Evolutionary conservation across 2,797 vertebrate genomes (phyloP), one percentile per base, ranked within the genome.

Genomic region (Ctenochaetus hawaiiensis): DNA sequence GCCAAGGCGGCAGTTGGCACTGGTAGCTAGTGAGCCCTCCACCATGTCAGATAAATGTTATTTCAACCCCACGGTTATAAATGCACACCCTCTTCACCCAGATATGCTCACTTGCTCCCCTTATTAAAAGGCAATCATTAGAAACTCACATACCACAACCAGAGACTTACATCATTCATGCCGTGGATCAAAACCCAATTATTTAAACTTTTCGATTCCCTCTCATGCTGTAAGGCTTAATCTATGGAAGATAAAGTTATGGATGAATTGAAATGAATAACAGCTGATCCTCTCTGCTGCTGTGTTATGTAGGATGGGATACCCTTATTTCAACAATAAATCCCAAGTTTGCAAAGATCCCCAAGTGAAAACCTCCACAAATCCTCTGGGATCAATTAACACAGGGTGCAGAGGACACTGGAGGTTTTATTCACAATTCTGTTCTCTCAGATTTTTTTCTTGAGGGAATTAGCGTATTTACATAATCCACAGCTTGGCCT

Each of bases 341-440:
- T 76, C 68, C 52, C 48, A 52, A 68, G 30, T 43, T 66, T 59
- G 10, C 48, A 18, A 22, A 69, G 47, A 60, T 44, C 48, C 43
- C 54, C n/a, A 45, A 77, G 53, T 77, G 20, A 80, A 57, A 74
- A 39, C 66, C 60, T 72, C 60, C 44, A 56, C 58, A 71, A 77
- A 80, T 85, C 86, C 58, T 59, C 60, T 26, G 80, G 82, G 75
- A 72, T 86, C 68, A 85, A 85, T 87, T 86, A 83, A 75, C 30
- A 34, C 30, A 34, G 30, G 1, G 41, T 37, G 53, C 41, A 71
- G 0, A 41, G 23, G 30, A 68, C 48, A 61, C 1, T 44, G 8
- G 8, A 52, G 39, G 58, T 68, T 78, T 62, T 44, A 66, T 64
- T 22, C 39, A 65, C 30, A 63, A n/a, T 49, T 63, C 65, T 51